Base-by-base conservation (phyloP, 2,113 vertebrate species). In the Gallinago undulata region DNA sequence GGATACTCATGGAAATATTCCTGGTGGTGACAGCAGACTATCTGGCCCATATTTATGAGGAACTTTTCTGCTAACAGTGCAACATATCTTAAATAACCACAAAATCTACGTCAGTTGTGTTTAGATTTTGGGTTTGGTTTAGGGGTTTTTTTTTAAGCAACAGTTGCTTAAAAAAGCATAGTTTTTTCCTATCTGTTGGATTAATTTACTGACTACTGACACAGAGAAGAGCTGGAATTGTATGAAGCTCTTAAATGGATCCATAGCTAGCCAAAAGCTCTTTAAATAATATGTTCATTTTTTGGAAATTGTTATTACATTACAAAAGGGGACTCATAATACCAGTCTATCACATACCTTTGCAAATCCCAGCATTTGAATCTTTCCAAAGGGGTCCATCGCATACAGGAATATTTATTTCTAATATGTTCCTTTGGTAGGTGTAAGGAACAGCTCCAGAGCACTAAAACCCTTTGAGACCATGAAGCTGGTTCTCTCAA, bases 161-260 rank as follows among this genome's bases (percentile, higher is more conserved):
- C 10, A 33, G 30, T 15, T 68, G 7, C 39, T 79, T 21, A 47
- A 47, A 2, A 66, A 55, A 37, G 0, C 0, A 0, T 35, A 6
- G 1, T 7, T 73, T 78, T 50, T 85, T 73, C 48, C 33, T 30
- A 18, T 13, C 11, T 31, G 6, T 12, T 60, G 39, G 28, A 39
- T 69, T 68, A 73, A 27, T 47, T 68, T 73, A 56, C 55, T 21
- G 11, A 69, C 33, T 39, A 27, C 5, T 19, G 23, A 33, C 50
- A 60, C 24, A 51, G 11, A 79, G 25, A 5, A n/a, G 19, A 82
- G 7, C 2, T 28, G 22, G 43, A 76, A 33, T 60, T 53, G 3
- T 48, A 25, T 48, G n/a, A 72, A 80, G n/a, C 39, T 56, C 62
- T 78, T 27, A 75, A 64, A 76, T 5, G 9, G 41, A 72, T 41